These are phyloP conservation scores for Semibalanus balanoides DNA, from an alignment of 1,140 invertebrate genomes.

Conservation along the genomic window DNA sequence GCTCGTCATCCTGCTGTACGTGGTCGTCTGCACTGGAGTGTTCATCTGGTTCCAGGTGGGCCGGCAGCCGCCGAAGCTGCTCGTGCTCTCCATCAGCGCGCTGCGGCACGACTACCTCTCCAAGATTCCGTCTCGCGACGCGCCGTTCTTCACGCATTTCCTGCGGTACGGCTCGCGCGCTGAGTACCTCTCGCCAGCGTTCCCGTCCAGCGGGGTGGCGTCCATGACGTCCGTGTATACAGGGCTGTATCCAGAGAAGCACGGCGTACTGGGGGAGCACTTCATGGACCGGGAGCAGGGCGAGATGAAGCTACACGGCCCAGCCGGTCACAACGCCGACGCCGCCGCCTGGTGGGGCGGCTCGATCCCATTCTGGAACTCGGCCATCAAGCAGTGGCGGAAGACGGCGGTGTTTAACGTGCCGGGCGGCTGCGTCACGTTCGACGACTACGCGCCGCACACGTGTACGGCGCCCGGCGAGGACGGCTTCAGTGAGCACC, in stretches of 20 bases:
- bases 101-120: background rate
- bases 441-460: background rate
- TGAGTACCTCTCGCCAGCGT: background rate
- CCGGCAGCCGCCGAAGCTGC: background rate
- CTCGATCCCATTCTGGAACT: background rate
- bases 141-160: conserved; percentile 3
- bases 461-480: background rate
- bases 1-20: background rate
- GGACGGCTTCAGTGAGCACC: background rate
- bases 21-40: background rate
- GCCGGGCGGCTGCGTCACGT: background rate
- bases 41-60: background rate
- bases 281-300: background rate
- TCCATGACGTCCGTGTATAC: background rate
- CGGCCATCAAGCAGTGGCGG: background rate
- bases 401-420: background rate
- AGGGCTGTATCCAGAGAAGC: background rate
- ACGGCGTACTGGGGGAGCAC: background rate
- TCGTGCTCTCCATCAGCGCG: background rate
- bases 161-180: conserved; percentile 1
- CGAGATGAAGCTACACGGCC: background rate
- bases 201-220: background rate
- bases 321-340: background rate
- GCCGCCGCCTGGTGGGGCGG: background rate
- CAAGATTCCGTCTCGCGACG: background rate